Percentiles rank a stretch among this genome's conserved stretches.
These are phyloP conservation scores for Thalassaphorura encarpata DNA, from an alignment of 1,140 invertebrate genomes.

Conservation along the genomic window DNA sequence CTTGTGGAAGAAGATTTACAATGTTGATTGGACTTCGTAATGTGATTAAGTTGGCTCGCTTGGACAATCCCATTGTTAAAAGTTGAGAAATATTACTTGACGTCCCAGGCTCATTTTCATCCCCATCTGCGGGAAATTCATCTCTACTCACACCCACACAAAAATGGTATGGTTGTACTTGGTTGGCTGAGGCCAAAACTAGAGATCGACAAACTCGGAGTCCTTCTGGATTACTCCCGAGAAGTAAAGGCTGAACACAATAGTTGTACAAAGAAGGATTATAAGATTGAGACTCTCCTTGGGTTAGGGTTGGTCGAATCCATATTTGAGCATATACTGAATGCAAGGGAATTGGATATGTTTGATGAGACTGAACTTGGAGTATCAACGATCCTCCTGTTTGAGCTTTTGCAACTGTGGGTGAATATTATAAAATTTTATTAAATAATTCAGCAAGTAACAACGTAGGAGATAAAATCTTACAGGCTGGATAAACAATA, in stretches of 20 bases:
- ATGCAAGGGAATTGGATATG: slow-evolving; percentile 31
- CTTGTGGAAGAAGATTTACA: slow-evolving; percentile 50
- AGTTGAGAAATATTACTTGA: slow-evolving; percentile 6
- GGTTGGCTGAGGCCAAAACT: slow-evolving; percentile 5
- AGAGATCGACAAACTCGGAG: slow-evolving; percentile 13
- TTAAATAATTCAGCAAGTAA: slow-evolving; percentile 31
- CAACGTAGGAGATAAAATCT: slow-evolving; percentile 12
- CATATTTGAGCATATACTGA: slow-evolving; percentile 33
- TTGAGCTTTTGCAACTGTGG: slow-evolving; percentile 32
- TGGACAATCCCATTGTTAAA: slow-evolving; percentile 24
- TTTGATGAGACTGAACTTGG: slow-evolving; percentile 18
- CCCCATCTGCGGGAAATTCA: slow-evolving; percentile 59
- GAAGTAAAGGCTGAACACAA: slow-evolving; percentile 17
- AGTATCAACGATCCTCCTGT: slow-evolving; percentile 22
- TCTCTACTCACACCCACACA: slow-evolving; percentile 67
- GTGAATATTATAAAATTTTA: no score
- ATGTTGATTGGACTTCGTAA: slow-evolving; percentile 72
- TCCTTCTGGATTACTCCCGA: slow-evolving; percentile 11
- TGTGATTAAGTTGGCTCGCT: slow-evolving; percentile 75
- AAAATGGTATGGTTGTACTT: slow-evolving; percentile 48
- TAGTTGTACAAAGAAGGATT: slow-evolving; percentile 14
- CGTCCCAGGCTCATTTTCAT: slow-evolving; percentile 17
- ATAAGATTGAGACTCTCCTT: neutral
- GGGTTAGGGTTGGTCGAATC: slow-evolving; percentile 24
- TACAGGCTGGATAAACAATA: slow-evolving; percentile 30